A percentile compares a stretch with the other conserved stretches of the same genome.
phyloP scores from a whole-genome alignment of 2,888 invertebrate genomes.

The Cancer borealis region DNA sequence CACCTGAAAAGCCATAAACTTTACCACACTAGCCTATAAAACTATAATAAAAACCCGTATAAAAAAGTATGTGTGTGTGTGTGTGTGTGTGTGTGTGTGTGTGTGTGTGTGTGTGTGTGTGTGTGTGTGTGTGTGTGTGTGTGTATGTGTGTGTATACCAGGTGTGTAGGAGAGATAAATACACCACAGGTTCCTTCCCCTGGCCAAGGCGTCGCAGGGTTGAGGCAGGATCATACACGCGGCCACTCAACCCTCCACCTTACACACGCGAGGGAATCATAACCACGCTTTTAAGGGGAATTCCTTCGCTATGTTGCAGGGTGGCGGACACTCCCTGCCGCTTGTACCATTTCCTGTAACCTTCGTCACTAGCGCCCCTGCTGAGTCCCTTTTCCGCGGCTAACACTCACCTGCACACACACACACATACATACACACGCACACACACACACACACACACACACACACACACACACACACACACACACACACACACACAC shows the following conservation, averaged over 20 bases:
- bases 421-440: neutral
- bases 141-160: neutral
- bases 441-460: constrained; percentile 22
- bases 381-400: neutral
- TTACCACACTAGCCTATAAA: neutral
- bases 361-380: neutral
- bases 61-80: constrained; percentile 3
- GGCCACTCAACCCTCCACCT: neutral
- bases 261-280: neutral
- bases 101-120: constrained; percentile 24
- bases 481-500: constrained; percentile 32
- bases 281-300: neutral
- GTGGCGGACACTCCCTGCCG: neutral
- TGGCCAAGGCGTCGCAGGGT: neutral
- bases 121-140: constrained; percentile 53
- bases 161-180: neutral
- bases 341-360: neutral
- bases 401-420: neutral
- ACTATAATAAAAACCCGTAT: neutral
- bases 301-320: neutral
- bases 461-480: constrained; percentile 32
- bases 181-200: neutral
- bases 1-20: neutral
- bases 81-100: constrained; percentile 27
- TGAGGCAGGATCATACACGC: neutral